Conservation (phyloP, 2,888 invertebrate genomes). For the Synergus gifuensis region DNA sequence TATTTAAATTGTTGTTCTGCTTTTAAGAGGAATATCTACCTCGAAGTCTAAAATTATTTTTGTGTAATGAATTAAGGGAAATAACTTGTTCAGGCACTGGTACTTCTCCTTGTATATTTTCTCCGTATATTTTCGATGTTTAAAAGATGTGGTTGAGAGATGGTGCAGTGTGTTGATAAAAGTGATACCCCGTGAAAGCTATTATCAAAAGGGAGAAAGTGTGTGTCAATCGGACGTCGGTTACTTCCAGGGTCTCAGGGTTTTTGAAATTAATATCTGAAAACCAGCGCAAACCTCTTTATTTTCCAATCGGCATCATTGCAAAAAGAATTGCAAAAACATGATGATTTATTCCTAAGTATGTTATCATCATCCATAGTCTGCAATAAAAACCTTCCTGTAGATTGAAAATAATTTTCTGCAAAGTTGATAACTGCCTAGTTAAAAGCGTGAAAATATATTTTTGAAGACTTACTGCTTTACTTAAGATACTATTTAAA, state of each 20-base stretch:
- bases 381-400: not conserved
- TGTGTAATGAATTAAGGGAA: not conserved
- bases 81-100: constrained; percentile 17
- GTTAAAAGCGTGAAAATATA: not conserved
- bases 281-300: not conserved
- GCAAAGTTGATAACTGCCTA: not conserved
- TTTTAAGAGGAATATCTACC: not conserved
- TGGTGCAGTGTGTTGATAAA: constrained; percentile 25
- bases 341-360: not conserved
- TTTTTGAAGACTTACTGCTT: not conserved
- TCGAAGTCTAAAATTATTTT: not conserved
- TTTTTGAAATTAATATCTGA: not conserved
- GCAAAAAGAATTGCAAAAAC: not conserved
- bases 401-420: not conserved
- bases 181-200: constrained; percentile 38
- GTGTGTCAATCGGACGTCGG: constrained; percentile 6
- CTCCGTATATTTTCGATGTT: constrained; percentile 60
- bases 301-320: not conserved
- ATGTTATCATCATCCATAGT: not conserved
- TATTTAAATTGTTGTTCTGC: not conserved
- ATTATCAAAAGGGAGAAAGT: constrained; percentile 24
- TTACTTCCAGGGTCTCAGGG: constrained; percentile 24
- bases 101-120: constrained; percentile 59
- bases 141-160: constrained; percentile 34
- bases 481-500: too few relatives aligned